phyloP scores from a whole-genome alignment of 1,140 invertebrate genomes.

The Nasonia vitripennis region DNA sequence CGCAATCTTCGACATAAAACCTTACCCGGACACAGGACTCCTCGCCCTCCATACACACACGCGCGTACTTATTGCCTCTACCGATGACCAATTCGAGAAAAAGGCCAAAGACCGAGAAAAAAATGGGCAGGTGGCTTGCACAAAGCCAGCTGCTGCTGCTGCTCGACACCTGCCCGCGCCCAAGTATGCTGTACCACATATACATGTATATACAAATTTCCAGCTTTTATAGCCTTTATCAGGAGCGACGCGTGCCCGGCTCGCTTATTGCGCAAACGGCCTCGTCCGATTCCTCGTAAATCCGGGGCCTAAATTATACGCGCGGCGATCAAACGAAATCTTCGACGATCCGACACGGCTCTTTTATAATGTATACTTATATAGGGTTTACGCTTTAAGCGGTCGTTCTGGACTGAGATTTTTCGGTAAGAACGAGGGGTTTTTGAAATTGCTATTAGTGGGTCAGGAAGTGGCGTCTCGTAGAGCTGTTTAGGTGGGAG shows the following conservation, averaged over 20 bases:
- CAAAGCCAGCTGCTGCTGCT: constrained; percentile 58
- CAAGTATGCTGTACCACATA: constrained; percentile 41
- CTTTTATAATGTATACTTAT: not conserved
- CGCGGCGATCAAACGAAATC: constrained; percentile 27
- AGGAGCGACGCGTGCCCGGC: constrained; percentile 34
- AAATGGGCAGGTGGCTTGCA: constrained; percentile 62
- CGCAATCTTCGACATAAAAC: not conserved
- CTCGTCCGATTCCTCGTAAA: constrained; percentile 37
- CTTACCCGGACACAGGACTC: too few species aligned
- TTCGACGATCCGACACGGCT: constrained; percentile 6
- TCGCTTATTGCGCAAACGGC: constrained; percentile 15
- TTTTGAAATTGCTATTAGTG: too few species aligned
- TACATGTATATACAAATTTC: not conserved
- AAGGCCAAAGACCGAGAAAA: constrained; percentile 28
- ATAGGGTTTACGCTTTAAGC: not conserved
- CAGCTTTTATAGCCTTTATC: constrained; percentile 38
- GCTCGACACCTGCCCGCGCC: constrained; percentile 60
- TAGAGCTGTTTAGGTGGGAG: not conserved
- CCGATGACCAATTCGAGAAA: not conserved
- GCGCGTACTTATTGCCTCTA: too few species aligned
- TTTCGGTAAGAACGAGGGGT: not conserved
- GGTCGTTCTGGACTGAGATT: not conserved
- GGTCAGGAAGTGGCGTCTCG: too few species aligned
- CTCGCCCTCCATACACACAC: too few species aligned
- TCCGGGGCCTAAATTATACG: constrained; percentile 36